Evolutionary conservation across 2,888 invertebrate species (phyloP).

Genomic region (Scrobipalpa costella): DNA sequence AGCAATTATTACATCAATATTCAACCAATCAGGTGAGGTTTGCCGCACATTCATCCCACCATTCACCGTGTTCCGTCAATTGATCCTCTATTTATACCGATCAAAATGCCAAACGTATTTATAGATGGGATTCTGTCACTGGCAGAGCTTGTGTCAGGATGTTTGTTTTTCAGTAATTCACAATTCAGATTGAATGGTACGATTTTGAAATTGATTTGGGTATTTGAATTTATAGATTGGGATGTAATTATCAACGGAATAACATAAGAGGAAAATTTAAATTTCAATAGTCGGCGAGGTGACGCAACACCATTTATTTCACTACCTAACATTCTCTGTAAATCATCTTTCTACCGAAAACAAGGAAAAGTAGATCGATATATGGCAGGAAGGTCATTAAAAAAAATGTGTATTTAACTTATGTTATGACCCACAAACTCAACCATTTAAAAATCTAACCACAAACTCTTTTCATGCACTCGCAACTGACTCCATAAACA

Average conservation of each 20-base stretch:
- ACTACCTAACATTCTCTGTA: too few species aligned
- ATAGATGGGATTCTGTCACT: conserved; percentile 2
- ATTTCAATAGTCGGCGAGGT: too few species aligned
- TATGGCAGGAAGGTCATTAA: too few species aligned
- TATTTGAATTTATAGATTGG: neutral
- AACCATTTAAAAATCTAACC: too few species aligned
- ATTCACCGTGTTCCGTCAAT: conserved; percentile 23
- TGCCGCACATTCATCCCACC: neutral
- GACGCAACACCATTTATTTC: too few species aligned
- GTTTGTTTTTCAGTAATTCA: neutral
- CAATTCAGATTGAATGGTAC: neutral
- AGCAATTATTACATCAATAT: neutral
- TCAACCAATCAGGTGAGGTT: conserved; percentile 8
- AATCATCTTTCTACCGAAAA: too few species aligned
- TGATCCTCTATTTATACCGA: conserved; percentile 26
- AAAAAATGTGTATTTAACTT: too few species aligned
- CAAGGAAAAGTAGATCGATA: too few species aligned
- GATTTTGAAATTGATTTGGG: neutral
- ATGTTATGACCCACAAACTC: too few species aligned
- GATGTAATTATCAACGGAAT: neutral
- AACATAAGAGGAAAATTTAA: neutral
- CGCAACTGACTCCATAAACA: conserved; percentile 47
- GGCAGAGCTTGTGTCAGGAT: neutral
- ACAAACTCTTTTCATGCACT: conserved; percentile 32
- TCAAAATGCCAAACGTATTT: conserved; percentile 23